A percentile compares a stretch with the other conserved stretches of the same genome.
Evolutionary conservation across 2,888 invertebrate species (phyloP).

Genomic region (Eristalis intricaria): DNA sequence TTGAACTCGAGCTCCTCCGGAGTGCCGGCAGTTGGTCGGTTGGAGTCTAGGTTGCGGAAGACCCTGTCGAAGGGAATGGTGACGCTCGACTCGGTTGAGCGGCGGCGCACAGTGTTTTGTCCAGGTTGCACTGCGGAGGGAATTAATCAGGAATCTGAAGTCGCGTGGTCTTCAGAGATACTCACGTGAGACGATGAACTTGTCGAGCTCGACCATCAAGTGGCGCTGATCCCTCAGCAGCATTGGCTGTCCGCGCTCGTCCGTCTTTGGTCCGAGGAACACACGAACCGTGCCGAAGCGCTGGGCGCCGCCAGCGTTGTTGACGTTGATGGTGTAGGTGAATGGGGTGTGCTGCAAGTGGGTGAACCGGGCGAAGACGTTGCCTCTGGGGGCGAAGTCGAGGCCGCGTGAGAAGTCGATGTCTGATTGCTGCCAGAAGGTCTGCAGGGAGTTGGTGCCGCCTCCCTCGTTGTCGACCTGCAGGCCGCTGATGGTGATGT

Average conservation of each 20-base stretch:
- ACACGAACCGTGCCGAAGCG: conserved; percentile 84
- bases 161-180: conserved; percentile 45
- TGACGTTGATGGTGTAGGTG: conserved; percentile 84
- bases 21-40: conserved; percentile 83
- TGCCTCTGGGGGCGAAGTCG: conserved; percentile 88
- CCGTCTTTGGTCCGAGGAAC: conserved; percentile 84
- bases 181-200: conserved; percentile 84
- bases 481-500: conserved; percentile 83
- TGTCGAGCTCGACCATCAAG: conserved; percentile 85
- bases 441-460: conserved; percentile 83
- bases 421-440: conserved; percentile 89
- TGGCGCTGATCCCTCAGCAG: conserved; percentile 83
- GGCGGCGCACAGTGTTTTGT: conserved; percentile 84
- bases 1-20: conserved; percentile 83
- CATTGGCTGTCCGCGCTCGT: conserved; percentile 84
- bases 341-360: conserved; percentile 88
- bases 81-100: conserved; percentile 87
- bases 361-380: conserved; percentile 85
- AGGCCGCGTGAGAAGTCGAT: conserved; percentile 88
- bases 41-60: conserved; percentile 85
- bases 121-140: conserved; percentile 84
- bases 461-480: conserved; percentile 82
- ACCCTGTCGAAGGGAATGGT: conserved; percentile 90
- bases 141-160: not conserved
- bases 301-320: conserved; percentile 82